A percentile compares a stretch with the other conserved stretches of the same genome.
phyloP scores from a whole-genome alignment of 2,888 invertebrate species.

The Eupithecia centaureata region DNA sequence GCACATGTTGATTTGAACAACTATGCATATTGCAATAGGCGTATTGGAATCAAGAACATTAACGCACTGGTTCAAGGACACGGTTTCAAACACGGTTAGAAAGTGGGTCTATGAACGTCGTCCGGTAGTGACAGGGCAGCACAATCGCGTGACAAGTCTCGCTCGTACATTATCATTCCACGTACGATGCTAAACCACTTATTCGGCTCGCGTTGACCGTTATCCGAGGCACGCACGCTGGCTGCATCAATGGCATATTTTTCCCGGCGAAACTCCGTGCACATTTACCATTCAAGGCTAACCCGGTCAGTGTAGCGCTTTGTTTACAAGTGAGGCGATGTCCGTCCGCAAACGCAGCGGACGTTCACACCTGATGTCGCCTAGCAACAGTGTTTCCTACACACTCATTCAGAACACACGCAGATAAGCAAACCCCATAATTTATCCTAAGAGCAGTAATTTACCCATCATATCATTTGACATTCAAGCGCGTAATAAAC shows the following conservation, averaged over 20 bases:
- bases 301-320: slow-evolving; percentile 80
- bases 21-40: slow-evolving; percentile 28
- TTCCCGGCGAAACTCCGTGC: slow-evolving; percentile 78
- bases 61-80: slow-evolving; percentile 65
- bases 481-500: slow-evolving; percentile 15
- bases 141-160: slow-evolving; percentile 75
- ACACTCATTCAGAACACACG: slow-evolving; percentile 36
- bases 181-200: slow-evolving; percentile 80
- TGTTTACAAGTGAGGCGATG: slow-evolving; percentile 70
- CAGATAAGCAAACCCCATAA: slow-evolving; percentile 19
- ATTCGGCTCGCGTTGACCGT: slow-evolving; percentile 81
- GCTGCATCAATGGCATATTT: slow-evolving; percentile 83
- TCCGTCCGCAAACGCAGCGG: slow-evolving; percentile 52
- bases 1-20: slow-evolving; percentile 23
- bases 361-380: slow-evolving; percentile 51
- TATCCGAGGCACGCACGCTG: slow-evolving; percentile 79
- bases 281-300: slow-evolving; percentile 82
- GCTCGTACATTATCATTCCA: slow-evolving; percentile 78
- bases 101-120: slow-evolving; percentile 71
- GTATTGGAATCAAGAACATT: slow-evolving; percentile 38
- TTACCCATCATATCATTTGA: slow-evolving; percentile 31
- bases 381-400: slow-evolving; percentile 47
- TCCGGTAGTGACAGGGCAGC: slow-evolving; percentile 64
- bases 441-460: slow-evolving; percentile 34
- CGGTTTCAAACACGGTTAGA: slow-evolving; percentile 69